phyloP scores from a whole-genome alignment of 2,113 vertebrate species.

The Phylloscopus trochilus region DNA sequence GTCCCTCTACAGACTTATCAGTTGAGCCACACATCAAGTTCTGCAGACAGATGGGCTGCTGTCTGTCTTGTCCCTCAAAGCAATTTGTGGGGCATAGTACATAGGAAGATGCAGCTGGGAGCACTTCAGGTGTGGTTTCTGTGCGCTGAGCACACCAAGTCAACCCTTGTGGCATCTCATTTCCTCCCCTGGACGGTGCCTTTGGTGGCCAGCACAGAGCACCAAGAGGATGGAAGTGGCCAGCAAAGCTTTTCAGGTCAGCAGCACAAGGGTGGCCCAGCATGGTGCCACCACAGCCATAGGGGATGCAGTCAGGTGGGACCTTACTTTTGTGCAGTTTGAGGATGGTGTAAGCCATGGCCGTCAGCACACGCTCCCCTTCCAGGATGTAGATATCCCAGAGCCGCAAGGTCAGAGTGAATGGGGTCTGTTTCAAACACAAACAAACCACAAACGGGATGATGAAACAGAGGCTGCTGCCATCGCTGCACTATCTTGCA shows the following conservation, averaged over 20 bases:
- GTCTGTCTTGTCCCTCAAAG: background rate
- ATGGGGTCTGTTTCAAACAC: conserved; percentile 77
- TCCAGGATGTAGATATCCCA: conserved; percentile 91
- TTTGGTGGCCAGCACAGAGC: background rate
- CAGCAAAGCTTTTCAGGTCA: background rate
- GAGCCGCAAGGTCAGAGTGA: conserved; percentile 84
- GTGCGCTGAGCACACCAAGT: background rate
- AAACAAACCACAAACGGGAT: background rate
- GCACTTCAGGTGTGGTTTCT: background rate
- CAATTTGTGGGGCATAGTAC: background rate
- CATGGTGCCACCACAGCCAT: fast-evolving
- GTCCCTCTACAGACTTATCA: background rate
- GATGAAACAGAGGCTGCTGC: background rate
- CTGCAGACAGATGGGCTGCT: background rate
- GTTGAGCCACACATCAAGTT: background rate
- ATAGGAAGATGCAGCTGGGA: background rate
- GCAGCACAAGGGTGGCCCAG: background rate
- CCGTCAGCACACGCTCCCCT: conserved; percentile 77
- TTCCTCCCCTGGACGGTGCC: background rate
- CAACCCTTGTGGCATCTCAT: background rate
- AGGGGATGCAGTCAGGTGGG: background rate
- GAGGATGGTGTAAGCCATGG: conserved; percentile 85
- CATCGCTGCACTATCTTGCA: background rate
- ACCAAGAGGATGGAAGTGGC: background rate
- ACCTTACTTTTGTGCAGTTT: conserved; percentile 87